Percentiles rank a stretch among this genome's conserved stretches.
Evolutionary conservation across 2,888 invertebrate genomes (phyloP).

Genomic region (Buathra laborator): DNA sequence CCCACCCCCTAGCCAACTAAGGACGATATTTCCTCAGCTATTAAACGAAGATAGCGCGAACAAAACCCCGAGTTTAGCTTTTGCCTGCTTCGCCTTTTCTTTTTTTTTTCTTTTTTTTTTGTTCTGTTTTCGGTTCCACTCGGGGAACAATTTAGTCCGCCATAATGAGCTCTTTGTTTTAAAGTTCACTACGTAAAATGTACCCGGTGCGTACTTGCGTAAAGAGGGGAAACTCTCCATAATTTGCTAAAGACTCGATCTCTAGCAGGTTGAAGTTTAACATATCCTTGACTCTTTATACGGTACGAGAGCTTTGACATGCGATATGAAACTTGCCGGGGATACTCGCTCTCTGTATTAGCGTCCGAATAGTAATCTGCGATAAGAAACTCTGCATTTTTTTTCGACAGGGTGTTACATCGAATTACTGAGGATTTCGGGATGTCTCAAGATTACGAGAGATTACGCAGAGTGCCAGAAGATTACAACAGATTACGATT

Average conservation of each 20-base stretch:
- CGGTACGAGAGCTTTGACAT: not conserved
- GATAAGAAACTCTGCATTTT: not conserved
- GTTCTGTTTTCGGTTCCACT: not conserved
- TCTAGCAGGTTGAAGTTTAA: not conserved
- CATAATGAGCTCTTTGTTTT: not conserved
- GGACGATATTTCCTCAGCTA: conserved; percentile 34
- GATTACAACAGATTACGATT: too few relatives aligned
- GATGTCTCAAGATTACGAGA: too few relatives aligned
- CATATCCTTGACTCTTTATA: not conserved
- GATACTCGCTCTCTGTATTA: not conserved
- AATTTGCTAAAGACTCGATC: conserved; percentile 10
- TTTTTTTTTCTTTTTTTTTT: not conserved
- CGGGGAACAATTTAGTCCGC: not conserved
- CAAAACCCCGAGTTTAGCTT: not conserved
- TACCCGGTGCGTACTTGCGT: not conserved
- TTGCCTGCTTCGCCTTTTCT: not conserved
- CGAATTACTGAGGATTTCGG: too few relatives aligned
- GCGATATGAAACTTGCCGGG: not conserved
- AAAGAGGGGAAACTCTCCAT: not conserved
- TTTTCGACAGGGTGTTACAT: not conserved
- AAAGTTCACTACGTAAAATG: not conserved
- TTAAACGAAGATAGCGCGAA: conserved; percentile 12
- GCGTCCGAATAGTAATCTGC: not conserved
- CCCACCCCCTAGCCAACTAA: not conserved
- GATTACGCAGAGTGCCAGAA: too few relatives aligned